Evolutionary conservation across 1,140 invertebrate species (phyloP), one percentile per base, ranked within the genome.

Genomic region (Tribolium castaneum): DNA sequence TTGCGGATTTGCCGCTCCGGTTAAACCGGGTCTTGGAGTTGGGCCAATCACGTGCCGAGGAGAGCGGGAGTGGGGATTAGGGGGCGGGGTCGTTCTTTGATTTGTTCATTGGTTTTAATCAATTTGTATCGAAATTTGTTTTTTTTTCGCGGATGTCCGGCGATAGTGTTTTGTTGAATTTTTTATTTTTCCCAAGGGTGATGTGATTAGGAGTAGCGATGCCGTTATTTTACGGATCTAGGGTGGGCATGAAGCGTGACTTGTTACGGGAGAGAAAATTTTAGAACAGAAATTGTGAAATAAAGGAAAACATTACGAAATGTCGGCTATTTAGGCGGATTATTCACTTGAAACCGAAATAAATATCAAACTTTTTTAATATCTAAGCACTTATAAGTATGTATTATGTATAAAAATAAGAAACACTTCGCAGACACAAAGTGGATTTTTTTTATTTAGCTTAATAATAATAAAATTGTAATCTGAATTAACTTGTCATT

Each of bases 231-330:
- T n/a, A n/a, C 19, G 14, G 54, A 9, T 59, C 54, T 59, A 66
- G 59, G 59, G 59, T 66, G 59, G 59, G 14, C 59, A 66, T 5
- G 25, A 66, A 66, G 59, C 59, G 59, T 66, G 59, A 66, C 59
- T 59, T 45, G 39, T 45, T 45, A 45, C 39, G 39, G 39, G 25
- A 30, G 25, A 30, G 25, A 6, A 30, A 30, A 30, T 30, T 30
- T 30, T 30, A 30, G 25, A 30, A 30, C 25, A 30, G 25, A 30
- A 30, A 4, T 30, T 30, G 3, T 30, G 25, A 5, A 30, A 30
- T 30, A 30, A 30, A 30, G 6, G 25, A 30, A 19, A 19, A 19
- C 16, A 19, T 19, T 19, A 19, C 1, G 25, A 30, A 30, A 30
- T 19, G 16, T 30, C 25, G 25, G 6, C 5, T 30, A 30, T 30